Evolutionary conservation across 2,797 vertebrate species (phyloP).

Genomic region (Sciurus carolinensis): DNA sequence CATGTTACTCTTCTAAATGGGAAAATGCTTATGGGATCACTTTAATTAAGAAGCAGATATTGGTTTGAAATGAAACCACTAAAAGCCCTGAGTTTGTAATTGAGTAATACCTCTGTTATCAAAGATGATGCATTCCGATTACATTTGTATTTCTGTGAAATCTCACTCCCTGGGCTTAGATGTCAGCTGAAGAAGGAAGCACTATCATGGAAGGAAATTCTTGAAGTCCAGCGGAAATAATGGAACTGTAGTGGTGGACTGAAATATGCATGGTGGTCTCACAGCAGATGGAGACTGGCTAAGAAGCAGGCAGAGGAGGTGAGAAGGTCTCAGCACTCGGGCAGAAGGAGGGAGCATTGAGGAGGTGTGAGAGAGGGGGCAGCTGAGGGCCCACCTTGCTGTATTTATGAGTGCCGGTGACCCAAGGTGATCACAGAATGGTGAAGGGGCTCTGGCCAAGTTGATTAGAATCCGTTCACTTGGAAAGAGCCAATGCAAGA

Average conservation of each 20-base stretch:
- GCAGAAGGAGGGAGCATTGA: not conserved
- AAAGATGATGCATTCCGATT: conserved; percentile 6
- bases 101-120: conserved; percentile 60
- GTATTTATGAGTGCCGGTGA: not conserved
- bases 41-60: conserved; percentile 79
- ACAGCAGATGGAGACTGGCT: not conserved
- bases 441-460: not conserved
- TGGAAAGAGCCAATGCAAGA: not conserved
- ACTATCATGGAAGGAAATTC: not conserved
- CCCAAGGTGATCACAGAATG: not conserved
- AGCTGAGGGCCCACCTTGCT: not conserved
- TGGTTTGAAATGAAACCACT: conserved; percentile 65
- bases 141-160: conserved; percentile 35
- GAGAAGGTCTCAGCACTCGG: not conserved
- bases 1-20: conserved; percentile 81
- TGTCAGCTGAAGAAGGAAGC: not conserved
- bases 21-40: conserved; percentile 81
- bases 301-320: not conserved
- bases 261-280: not conserved
- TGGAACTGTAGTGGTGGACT: not conserved
- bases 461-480: not conserved
- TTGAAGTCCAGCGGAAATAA: not conserved
- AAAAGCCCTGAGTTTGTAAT: conserved; percentile 52
- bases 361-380: not conserved
- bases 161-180: not conserved